Conservation (phyloP, 2,888 invertebrate genomes). For the Eupithecia abbreviata region DNA sequence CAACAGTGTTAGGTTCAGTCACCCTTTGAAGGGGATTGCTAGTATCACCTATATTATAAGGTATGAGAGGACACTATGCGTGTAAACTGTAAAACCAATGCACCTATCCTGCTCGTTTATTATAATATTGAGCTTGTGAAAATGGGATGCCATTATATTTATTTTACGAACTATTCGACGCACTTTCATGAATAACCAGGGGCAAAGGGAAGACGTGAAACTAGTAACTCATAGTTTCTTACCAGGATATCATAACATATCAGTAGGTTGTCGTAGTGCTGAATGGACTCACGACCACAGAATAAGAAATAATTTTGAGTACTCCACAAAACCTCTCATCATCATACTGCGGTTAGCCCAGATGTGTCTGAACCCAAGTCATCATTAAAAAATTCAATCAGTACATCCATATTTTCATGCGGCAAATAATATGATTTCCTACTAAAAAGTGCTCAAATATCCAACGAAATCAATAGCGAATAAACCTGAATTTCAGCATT, state of each 20-base stretch:
- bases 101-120: constrained; percentile 7
- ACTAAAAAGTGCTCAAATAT: not conserved
- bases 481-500: not conserved
- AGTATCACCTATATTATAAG: not conserved
- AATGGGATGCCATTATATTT: constrained; percentile 2
- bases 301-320: not conserved
- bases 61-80: constrained; percentile 1
- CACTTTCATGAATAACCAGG: constrained; percentile 12
- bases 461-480: not conserved
- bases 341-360: too few species aligned
- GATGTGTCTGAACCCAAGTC: not conserved
- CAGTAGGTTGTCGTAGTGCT: constrained; percentile 1
- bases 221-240: constrained; percentile 9
- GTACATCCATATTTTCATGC: too few species aligned
- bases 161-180: constrained; percentile 6
- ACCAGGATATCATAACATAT: constrained; percentile 5
- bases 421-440: too few species aligned
- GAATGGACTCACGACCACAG: constrained; percentile 1
- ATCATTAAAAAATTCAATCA: too few species aligned
- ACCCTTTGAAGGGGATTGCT: constrained; percentile 4
- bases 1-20: not conserved
- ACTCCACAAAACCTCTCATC: not conserved
- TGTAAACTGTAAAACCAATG: not conserved
- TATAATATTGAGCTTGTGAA: not conserved
- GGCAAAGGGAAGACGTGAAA: constrained; percentile 1